Evolutionary conservation across 2,113 vertebrate species (phyloP), one percentile per base, ranked within the genome.

Genomic region (Aleadryas rufinucha): DNA sequence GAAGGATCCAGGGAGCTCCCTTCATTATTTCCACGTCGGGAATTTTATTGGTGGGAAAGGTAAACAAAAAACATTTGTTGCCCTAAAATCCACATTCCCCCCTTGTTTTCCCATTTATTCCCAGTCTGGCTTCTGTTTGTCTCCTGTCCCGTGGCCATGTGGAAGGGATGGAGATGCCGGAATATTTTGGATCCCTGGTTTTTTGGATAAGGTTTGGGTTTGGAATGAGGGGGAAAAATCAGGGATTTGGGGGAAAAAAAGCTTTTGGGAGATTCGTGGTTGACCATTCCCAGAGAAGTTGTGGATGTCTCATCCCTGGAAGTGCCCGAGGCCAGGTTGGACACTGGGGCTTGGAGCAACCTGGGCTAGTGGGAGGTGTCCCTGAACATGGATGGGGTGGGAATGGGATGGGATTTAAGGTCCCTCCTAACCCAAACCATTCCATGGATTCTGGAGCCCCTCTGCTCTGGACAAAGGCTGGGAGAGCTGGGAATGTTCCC

Each of bases 71-170:
- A 24, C 22, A 3, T 59, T 59, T 5, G 22, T 16, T 11, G n/a
- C 22, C 56, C 56, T 16, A 16, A 59, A 59, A 59, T 59, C n/a
- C 56, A 35, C 56, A 24, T 59, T 59, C 6, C 14, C 3, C 2
- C 56, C 14, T 16, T 7, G 15, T 35, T 35, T 35, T 35, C 56
- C 56, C 9, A 0, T 59, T 59, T 35, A 24, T 59, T 59, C 56
- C n/a, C 14, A 24, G 22, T 5, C 56, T 16, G n/a, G n/a, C n/a
- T 35, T 8, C 56, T 11, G n/a, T 24, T 35, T 10, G 22, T 59
- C 56, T 8, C n/a, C 0, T 5, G 11, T 59, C 22, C n/a, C 9
- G 3, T 35, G 56, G 33, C 21, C 20, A 6, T 1, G 21, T 22
- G 33, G 33, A n/a, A n/a, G 56, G 56, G 21, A 57, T 23, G 56